Percentiles rank a stretch among this genome's conserved stretches.
phyloP scores from a whole-genome alignment of 2,888 invertebrate genomes.

The Agelastica alni region DNA sequence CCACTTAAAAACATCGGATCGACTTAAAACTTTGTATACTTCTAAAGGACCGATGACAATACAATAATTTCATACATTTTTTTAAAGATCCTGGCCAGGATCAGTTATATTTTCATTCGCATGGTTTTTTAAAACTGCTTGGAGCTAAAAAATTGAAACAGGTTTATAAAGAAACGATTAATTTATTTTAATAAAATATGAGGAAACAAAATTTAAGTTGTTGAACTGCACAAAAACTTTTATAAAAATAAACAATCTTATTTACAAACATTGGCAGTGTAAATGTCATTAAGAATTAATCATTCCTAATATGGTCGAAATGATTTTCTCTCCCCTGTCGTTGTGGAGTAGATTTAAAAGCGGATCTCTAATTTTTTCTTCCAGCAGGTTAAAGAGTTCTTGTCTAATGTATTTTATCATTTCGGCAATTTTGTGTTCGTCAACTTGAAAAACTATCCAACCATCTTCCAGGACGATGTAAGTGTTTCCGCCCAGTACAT shows the following conservation, averaged over 20 bases:
- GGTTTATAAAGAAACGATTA: background rate
- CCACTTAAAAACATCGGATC: too few relatives aligned
- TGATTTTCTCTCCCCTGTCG: conserved; percentile 75
- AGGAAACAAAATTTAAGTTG: background rate
- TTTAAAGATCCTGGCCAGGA: too few relatives aligned
- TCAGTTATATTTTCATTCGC: too few relatives aligned
- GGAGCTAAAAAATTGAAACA: background rate
- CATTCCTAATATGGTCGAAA: conserved; percentile 71
- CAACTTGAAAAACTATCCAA: conserved; percentile 81
- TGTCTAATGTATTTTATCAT: conserved; percentile 77
- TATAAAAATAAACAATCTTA: conserved; percentile 22
- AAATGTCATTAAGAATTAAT: conserved; percentile 27
- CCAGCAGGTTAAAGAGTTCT: conserved; percentile 76
- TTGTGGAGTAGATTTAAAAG: conserved; percentile 73
- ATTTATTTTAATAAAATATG: conserved; percentile 3
- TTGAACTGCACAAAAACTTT: background rate
- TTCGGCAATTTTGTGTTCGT: conserved; percentile 81
- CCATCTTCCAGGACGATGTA: conserved; percentile 77
- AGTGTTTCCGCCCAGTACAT: conserved; percentile 73
- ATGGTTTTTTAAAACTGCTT: background rate
- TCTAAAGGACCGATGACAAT: too few relatives aligned
- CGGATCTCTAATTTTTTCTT: conserved; percentile 84
- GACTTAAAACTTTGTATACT: too few relatives aligned
- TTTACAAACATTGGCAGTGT: conserved; percentile 15
- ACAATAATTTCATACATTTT: too few relatives aligned